Base-by-base conservation (phyloP, 1,140 invertebrate species). In the Drosophila carrolli region DNA sequence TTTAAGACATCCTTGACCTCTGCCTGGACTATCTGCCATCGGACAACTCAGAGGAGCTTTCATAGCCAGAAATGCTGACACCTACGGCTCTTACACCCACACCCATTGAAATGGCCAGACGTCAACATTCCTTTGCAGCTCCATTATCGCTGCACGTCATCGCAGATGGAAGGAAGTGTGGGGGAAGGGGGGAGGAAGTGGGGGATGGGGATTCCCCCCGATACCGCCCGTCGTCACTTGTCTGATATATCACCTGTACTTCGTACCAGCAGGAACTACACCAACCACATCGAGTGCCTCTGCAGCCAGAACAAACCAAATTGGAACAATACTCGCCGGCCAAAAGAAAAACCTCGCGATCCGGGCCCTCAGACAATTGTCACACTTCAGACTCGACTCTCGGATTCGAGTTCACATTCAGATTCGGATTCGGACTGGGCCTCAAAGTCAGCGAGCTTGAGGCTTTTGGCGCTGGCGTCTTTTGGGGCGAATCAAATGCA, bases 221-320 rank as follows among this genome's bases (percentile, higher is more conserved):
- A 48, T 47, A 80, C 74, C 77, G 74, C 73, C 80, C 84, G 84
- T 89, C 84, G 84, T 90, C 84, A 89, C 80, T 89, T 89, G 84
- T 89, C 84, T 90, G 84, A 89, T 90, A 84, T 90, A 89, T 90
- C 84, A 84, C 84, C 85, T 84, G 85, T 89, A 76, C 40, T 46
- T 40, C 38, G 67, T 65, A 55, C 53, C 54, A 61, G 61, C 57
- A 51, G 43, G 59, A 71, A 60, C 48, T 6, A 16, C 29, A 16
- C 27, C 47, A 50, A 10, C 27, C 47, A 50, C 27, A 50, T 50
- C 56, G 59, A 56, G 48, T 35, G 48, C 48, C 48, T 32, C n/a
- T 43, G 40, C 73, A 81, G 57, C 55, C 51, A 74, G 68, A 81
- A 58, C 71, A 81, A 61, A 50, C 81, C 74, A 89, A 90, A 89